A percentile compares a stretch with the other conserved stretches of the same genome.
phyloP scores from a whole-genome alignment of 1,140 invertebrate species.

The Elymnias hypermnestra region DNA sequence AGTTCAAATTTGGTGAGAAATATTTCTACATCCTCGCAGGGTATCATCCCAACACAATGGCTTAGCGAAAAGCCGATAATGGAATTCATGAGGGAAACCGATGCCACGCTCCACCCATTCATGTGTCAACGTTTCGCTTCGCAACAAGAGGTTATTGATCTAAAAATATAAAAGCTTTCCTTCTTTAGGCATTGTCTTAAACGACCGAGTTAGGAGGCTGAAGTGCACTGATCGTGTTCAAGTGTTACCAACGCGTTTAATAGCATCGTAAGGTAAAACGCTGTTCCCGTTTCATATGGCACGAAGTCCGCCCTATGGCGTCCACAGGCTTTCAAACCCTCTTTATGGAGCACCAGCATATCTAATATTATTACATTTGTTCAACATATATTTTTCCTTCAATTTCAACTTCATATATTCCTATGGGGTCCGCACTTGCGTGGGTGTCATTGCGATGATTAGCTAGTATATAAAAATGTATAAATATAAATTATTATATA shows the following conservation, averaged over 20 bases:
- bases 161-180: constrained; percentile 52
- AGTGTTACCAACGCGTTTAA: constrained; percentile 18
- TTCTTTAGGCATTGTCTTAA: constrained; percentile 54
- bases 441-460: too few relatives aligned
- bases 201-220: constrained; percentile 36
- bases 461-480: too few relatives aligned
- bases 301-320: too few relatives aligned
- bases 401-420: too few relatives aligned
- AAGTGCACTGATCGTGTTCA: constrained; percentile 27
- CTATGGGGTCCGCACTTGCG: too few relatives aligned
- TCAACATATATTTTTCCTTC: too few relatives aligned
- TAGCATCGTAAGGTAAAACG: not conserved
- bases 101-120: constrained; percentile 25
- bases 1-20: not conserved
- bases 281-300: too few relatives aligned
- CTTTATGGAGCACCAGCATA: too few relatives aligned
- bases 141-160: constrained; percentile 60
- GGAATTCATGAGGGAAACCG: constrained; percentile 27
- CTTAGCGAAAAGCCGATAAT: constrained; percentile 27
- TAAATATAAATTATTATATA: too few relatives aligned
- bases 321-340: too few relatives aligned
- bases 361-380: too few relatives aligned
- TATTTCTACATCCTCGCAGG: constrained; percentile 2
- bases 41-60: constrained; percentile 22
- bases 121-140: constrained; percentile 47